A percentile compares a stretch with the other conserved stretches of the same genome.
phyloP scores from a whole-genome alignment of 2,797 vertebrate genomes.

The Parambassis ranga region DNA sequence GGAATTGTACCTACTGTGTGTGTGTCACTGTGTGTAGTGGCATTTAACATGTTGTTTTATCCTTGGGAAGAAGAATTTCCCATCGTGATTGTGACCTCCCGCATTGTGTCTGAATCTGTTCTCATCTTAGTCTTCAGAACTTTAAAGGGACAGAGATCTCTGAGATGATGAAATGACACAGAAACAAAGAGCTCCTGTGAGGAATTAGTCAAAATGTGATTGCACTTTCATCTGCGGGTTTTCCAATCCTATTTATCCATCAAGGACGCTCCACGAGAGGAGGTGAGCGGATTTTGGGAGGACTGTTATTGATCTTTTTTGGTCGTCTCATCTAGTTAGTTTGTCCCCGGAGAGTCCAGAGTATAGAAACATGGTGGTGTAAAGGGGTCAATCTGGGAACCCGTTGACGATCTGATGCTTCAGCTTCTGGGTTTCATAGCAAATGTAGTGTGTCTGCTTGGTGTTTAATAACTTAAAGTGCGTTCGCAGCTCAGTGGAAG shows the following conservation, averaged over 20 bases:
- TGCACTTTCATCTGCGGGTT: constrained; percentile 42
- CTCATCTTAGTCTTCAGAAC: constrained; percentile 1
- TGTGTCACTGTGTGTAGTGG: not conserved
- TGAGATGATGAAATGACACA: constrained; percentile 45
- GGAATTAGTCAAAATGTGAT: constrained; percentile 52
- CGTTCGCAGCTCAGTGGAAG: constrained; percentile 6
- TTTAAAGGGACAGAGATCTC: constrained; percentile 29
- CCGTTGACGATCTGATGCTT: too few relatives aligned
- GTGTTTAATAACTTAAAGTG: not conserved
- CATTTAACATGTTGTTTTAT: constrained; percentile 31
- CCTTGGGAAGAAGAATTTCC: not conserved
- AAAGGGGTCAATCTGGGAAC: too few relatives aligned
- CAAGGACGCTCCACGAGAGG: constrained; percentile 16
- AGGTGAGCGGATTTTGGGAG: constrained; percentile 43
- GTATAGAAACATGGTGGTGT: not conserved
- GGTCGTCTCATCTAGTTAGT: constrained; percentile 44
- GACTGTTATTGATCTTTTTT: constrained; percentile 51
- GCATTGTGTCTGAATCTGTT: not conserved
- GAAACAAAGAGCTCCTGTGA: constrained; percentile 43
- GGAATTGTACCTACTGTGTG: constrained; percentile 4
- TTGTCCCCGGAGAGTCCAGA: constrained; percentile 4
- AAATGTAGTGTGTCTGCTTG: too few relatives aligned
- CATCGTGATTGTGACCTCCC: not conserved
- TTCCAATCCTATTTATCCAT: constrained; percentile 40
- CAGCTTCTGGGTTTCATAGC: too few relatives aligned